Evolutionary conservation across 2,888 invertebrate genomes (phyloP).

Genomic region (Sesia apiformis): DNA sequence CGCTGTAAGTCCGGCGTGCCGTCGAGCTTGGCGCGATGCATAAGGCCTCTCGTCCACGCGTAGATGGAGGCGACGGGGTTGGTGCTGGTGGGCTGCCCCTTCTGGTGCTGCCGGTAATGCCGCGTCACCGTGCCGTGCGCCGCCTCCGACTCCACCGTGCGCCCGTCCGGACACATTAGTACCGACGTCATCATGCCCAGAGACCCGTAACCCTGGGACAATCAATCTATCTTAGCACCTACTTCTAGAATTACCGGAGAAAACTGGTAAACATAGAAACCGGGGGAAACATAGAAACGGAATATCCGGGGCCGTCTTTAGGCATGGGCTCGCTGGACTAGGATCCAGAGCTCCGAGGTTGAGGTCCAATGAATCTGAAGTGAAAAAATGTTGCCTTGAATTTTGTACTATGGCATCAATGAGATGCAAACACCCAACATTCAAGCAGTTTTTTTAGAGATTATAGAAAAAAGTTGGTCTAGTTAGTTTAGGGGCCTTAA

Average conservation of each 20-base stretch:
- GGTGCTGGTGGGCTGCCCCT: conserved; percentile 90
- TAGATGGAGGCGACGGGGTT: conserved; percentile 94
- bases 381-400: no score
- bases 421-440: no score
- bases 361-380: no score
- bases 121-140: conserved; percentile 94
- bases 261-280: neutral
- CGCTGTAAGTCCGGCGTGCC: conserved; percentile 81
- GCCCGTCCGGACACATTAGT: conserved; percentile 87
- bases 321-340: no score
- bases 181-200: conserved; percentile 94
- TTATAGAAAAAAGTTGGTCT: no score
- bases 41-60: conserved; percentile 91
- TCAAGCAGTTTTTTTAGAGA: no score
- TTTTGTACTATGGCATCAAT: no score
- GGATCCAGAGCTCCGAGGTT: no score
- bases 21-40: conserved; percentile 89
- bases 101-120: conserved; percentile 90
- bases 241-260: no score
- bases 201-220: conserved; percentile 80
- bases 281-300: neutral
- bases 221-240: neutral
- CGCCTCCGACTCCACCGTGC: conserved; percentile 92
- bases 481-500: no score
- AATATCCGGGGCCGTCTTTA: no score